phyloP scores from a whole-genome alignment of 1,140 invertebrate species.

The Nephotettix cincticeps region DNA sequence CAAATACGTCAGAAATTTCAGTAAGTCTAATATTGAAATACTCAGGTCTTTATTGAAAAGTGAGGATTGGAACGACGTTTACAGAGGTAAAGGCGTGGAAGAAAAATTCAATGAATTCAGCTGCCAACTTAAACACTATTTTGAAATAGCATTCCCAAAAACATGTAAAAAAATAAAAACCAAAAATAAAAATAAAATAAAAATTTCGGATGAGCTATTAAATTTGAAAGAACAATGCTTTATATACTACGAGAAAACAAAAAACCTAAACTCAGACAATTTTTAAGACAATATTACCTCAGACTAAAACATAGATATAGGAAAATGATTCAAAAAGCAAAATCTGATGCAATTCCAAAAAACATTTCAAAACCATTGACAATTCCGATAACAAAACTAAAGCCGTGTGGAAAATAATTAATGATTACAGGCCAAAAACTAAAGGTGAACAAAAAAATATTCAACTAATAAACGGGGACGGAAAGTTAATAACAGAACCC shows the following conservation, averaged over 20 bases:
- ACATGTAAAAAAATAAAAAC: not conserved
- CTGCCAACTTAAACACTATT: too few species aligned
- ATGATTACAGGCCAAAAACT: not conserved
- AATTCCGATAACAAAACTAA: not conserved
- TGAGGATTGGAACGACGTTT: too few species aligned
- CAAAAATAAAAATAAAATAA: not conserved
- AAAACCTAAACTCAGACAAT: too few species aligned
- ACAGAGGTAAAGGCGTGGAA: too few species aligned
- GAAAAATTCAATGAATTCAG: not conserved
- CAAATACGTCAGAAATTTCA: not conserved
- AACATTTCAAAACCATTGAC: too few species aligned
- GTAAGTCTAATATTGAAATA: not conserved
- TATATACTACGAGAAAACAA: too few species aligned
- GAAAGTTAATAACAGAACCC: not conserved
- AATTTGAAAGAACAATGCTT: not conserved
- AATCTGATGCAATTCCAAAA: too few species aligned
- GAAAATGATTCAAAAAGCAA: too few species aligned
- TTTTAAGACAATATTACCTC: too few species aligned
- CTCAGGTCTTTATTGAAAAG: too few species aligned
- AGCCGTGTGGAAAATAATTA: not conserved
- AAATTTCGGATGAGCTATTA: not conserved
- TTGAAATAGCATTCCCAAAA: not conserved
- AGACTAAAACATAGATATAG: too few species aligned
- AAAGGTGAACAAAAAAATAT: not conserved
- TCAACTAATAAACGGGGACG: not conserved